Base-by-base conservation (phyloP, 2,797 vertebrate genomes). In the Silurus aristotelis region DNA sequence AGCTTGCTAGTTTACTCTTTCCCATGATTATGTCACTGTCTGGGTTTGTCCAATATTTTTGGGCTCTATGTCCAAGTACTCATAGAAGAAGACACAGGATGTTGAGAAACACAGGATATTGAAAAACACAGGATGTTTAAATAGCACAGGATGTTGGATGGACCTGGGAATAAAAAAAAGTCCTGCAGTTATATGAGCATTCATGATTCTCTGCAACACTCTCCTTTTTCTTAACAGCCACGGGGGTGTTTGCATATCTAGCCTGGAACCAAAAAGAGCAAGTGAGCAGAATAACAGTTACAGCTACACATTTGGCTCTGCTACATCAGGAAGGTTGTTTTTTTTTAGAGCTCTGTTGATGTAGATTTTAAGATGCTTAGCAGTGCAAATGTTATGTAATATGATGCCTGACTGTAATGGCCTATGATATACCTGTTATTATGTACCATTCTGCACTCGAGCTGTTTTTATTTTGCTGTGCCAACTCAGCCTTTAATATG, bases 321-420 rank as follows among this genome's bases (percentile, higher is more conserved):
- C 72, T 56, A 7, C n/a, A 76, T 76, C 25, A 58, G 19, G 55
- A 56, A 79, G 73, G 73, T 73, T 52, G 81, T 89, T 86, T 13
- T 75, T 75, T 52, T 52, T 76, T 56, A 27, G 7, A 85, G 73
- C 80, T 76, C 38, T 72, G 64, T 83, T 76, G 83, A 46, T 71
- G 82, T 79, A 58, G 48, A 85, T 87, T 87, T 87, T 58, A 31
- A 77, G 76, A 75, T 87, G 71, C 76, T 76, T 75, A 87, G 73
- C 86, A 80, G 61, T 79, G 66, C 71, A 56, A 77, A 58, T 58
- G 20, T 31, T 20, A 71, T 78, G 77, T 9, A 68, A 60, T 68
- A 85, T 27, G 55, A 82, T 81, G 60, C 68, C 64, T 66, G 60
- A 63, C 76, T 68, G 67, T 83, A 89, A 81, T 81, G 72, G 68